Evolutionary conservation across 37 sponge, comb jelly and placozoan species (phyloP).

Genomic region (Haliclona indistincta): DNA sequence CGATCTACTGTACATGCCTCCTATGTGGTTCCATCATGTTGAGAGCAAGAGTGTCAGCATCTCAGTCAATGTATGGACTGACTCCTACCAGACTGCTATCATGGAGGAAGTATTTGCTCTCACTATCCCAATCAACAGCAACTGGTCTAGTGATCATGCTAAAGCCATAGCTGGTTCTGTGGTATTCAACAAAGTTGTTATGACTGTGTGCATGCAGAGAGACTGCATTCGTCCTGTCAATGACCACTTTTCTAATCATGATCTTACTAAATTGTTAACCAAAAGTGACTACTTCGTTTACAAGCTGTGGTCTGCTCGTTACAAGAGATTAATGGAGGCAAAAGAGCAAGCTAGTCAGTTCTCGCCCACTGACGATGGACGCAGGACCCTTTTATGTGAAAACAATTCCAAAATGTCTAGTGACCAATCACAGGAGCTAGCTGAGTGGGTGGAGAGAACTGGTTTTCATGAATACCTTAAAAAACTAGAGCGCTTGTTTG

Average conservation of each 20-base stretch:
- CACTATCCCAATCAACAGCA: slow-evolving; percentile 26
- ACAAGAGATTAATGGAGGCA: slow-evolving; percentile 42
- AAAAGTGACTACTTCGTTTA: slow-evolving; percentile 41
- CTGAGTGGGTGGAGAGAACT: background rate
- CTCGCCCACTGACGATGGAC: background rate
- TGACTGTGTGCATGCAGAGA: slow-evolving; percentile 28
- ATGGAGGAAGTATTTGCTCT: slow-evolving; percentile 49
- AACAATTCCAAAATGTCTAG: slow-evolving; percentile 14
- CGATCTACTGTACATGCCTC: slow-evolving; percentile 87
- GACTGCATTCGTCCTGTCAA: slow-evolving; percentile 4
- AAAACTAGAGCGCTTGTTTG: slow-evolving; percentile 20
- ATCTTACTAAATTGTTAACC: background rate
- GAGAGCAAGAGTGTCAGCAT: slow-evolving; percentile 77
- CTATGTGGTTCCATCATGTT: slow-evolving; percentile 90
- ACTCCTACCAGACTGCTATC: slow-evolving; percentile 53
- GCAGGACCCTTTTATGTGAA: background rate
- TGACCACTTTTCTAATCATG: slow-evolving; percentile 9
- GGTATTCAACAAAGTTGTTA: slow-evolving; percentile 22
- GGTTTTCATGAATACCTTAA: slow-evolving; percentile 29
- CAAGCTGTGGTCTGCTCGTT: slow-evolving; percentile 58
- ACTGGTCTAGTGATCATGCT: slow-evolving; percentile 18
- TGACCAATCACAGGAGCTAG: background rate
- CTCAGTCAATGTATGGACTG: slow-evolving; percentile 92
- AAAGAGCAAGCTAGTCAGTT: background rate
- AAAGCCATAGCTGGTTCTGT: slow-evolving; percentile 23